These are phyloP conservation scores for Myopa testacea DNA, from an alignment of 2,888 invertebrate species.

Conservation along the genomic window DNA sequence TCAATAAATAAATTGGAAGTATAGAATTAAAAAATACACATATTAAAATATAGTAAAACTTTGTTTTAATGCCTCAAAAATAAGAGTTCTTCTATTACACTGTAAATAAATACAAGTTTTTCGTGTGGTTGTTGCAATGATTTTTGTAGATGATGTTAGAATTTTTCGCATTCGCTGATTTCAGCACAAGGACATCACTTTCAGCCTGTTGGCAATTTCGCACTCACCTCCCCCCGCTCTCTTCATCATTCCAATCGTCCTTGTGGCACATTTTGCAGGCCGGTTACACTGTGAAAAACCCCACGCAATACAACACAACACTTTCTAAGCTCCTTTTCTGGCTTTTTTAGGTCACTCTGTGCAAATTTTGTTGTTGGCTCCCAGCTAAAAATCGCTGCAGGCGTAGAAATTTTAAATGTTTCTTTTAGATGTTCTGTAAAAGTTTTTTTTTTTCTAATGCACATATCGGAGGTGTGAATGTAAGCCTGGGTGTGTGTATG, in stretches of 20 bases:
- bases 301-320: neutral
- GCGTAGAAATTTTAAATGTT: neutral
- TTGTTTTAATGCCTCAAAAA: no score
- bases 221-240: neutral
- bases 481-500: no score
- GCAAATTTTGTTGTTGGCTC: neutral
- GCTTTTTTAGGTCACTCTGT: neutral
- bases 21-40: no score
- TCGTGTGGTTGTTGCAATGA: neutral
- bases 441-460: no score
- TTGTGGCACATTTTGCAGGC: conserved; percentile 6
- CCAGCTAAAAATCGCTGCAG: neutral
- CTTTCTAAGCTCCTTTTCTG: neutral
- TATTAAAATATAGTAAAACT: no score
- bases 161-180: neutral
- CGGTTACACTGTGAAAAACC: neutral
- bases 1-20: no score
- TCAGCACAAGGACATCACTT: conserved; percentile 1
- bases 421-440: no score
- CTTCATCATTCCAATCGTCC: neutral
- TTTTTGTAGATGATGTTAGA: neutral
- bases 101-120: no score
- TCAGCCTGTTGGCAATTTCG: neutral
- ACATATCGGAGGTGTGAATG: no score
- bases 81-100: no score